Evolutionary conservation across 2,113 vertebrate species (phyloP).

Genomic region (Fregata magnificens): DNA sequence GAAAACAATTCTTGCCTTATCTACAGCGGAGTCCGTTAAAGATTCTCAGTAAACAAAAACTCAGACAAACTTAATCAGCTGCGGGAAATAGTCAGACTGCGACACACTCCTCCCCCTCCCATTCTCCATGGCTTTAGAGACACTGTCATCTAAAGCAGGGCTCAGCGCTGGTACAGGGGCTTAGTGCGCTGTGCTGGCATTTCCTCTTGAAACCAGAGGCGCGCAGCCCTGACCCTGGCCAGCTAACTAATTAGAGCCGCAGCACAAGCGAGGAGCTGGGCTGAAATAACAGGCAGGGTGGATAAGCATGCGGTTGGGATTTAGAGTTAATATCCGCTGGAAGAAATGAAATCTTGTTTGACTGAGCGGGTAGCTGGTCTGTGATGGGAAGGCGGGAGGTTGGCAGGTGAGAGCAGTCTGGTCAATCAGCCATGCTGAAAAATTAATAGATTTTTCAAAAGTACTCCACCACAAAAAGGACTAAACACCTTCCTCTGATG

Average conservation of each 20-base stretch:
- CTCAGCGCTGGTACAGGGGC: background rate
- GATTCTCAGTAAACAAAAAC: background rate
- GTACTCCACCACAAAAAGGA: background rate
- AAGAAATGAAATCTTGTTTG: conserved; percentile 49
- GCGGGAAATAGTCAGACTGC: background rate
- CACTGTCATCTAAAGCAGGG: background rate
- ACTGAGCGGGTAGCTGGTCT: background rate
- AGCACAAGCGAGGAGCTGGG: background rate
- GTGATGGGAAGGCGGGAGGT: background rate
- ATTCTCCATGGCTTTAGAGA: background rate
- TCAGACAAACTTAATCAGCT: background rate
- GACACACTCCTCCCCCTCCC: background rate
- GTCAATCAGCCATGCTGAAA: background rate
- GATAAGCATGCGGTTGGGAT: background rate
- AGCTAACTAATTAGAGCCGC: background rate
- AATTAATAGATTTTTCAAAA: conserved; percentile 1
- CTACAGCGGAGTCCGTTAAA: background rate
- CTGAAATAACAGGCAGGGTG: background rate
- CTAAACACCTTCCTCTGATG: background rate
- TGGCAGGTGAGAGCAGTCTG: background rate
- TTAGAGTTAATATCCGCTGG: background rate
- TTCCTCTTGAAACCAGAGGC: background rate
- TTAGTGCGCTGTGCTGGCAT: background rate
- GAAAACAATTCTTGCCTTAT: background rate
- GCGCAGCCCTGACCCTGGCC: background rate